Base-by-base conservation (phyloP, 2,888 invertebrate species). In the Parthenolecanium corni region DNA sequence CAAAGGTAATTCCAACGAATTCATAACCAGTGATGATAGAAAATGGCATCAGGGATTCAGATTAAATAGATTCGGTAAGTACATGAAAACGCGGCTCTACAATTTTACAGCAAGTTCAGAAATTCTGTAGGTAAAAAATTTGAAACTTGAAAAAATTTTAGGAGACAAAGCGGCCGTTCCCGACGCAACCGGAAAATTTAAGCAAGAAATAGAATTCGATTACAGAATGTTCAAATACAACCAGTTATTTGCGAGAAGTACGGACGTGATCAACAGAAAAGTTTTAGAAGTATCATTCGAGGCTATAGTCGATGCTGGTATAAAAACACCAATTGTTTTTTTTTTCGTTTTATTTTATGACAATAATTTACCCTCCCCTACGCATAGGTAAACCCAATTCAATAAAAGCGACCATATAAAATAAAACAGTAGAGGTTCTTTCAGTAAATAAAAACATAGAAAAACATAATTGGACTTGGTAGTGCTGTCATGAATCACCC, bases 271-370 rank as follows among this genome's bases (percentile, higher is more conserved):
- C 73, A 74, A 75, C 54, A 72, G 76, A 64, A 67, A 75, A 21
- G 68, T 72, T 31, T 65, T 77, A 56, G 77, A 77, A 69, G 70
- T 74, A 49, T 72, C 75, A 2, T 74, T 74, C 67, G 76, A 76
- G 69, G 77, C 77, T 5, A 68, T 77, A 9, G 69, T 74, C 16
- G 77, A 77, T 69, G 76, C 77, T 61, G 77, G 77, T 75, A 72
- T n/a, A n/a, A n/a, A n/a, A n/a, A n/a, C n/a, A n/a, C n/a, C n/a
- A n/a, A n/a, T n/a, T n/a, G n/a, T n/a, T n/a, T n/a, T n/a, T n/a
- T n/a, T n/a, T n/a, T n/a, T n/a, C n/a, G n/a, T n/a, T n/a, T n/a
- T n/a, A n/a, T n/a, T n/a, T n/a, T n/a, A n/a, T n/a, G n/a, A n/a
- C n/a, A n/a, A n/a, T n/a, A n/a, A n/a, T n/a, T n/a, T n/a, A n/a